Conservation (phyloP, 2,113 vertebrate genomes). For the Periophthalmus modestus region DNA sequence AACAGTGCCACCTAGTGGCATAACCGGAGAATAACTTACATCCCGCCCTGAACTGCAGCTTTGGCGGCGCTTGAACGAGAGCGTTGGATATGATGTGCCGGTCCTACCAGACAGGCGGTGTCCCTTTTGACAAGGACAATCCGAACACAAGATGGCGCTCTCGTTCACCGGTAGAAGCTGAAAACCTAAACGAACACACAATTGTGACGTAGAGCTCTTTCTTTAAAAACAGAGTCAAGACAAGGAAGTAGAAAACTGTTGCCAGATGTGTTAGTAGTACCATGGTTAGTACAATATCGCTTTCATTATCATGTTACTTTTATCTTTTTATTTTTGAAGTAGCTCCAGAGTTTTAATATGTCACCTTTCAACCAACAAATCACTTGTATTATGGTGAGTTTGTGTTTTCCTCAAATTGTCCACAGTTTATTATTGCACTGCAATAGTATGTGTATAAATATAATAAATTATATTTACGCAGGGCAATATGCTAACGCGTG, state of each 20-base stretch:
- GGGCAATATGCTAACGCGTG: not conserved
- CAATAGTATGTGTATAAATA: not conserved
- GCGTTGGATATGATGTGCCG: not conserved
- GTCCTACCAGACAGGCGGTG: conserved; percentile 28
- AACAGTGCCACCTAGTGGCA: conserved; percentile 31
- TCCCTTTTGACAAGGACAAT: not conserved
- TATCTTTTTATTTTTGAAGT: not conserved
- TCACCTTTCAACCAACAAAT: not conserved
- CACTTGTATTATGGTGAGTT: not conserved
- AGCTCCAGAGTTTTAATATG: too few species aligned
- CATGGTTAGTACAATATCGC: too few species aligned
- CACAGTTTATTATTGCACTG: not conserved
- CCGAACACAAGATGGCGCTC: not conserved
- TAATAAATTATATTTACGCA: not conserved
- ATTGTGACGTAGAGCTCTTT: conserved; percentile 3
- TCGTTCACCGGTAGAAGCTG: not conserved
- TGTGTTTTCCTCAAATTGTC: not conserved
- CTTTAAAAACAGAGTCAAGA: conserved; percentile 35
- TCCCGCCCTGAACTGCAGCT: conserved; percentile 68
- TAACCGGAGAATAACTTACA: not conserved
- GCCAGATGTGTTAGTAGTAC: not conserved
- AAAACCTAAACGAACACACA: not conserved
- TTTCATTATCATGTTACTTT: not conserved
- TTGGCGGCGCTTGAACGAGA: conserved; percentile 43
- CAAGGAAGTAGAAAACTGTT: conserved; percentile 42